These are phyloP conservation scores for Corythucha ciliata DNA, from an alignment of 2,888 invertebrate species.

Conservation along the genomic window DNA sequence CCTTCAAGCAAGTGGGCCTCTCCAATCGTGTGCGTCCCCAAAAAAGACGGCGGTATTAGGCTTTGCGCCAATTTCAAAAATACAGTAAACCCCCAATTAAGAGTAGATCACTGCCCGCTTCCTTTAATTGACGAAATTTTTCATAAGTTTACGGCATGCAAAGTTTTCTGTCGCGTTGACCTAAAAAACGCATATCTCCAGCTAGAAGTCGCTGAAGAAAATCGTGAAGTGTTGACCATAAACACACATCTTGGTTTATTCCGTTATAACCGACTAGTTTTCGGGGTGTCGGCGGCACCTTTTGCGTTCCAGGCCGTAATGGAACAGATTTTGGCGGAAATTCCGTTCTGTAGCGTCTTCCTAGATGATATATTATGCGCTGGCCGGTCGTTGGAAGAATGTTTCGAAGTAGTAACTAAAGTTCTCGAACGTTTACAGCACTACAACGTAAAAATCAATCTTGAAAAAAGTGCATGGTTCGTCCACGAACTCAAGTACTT, in stretches of 20 bases:
- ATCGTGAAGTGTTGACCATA: neutral
- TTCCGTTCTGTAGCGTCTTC: neutral
- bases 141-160: conserved; percentile 5
- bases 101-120: conserved; percentile 22
- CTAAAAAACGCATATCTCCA: conserved; percentile 1
- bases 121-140: conserved; percentile 22
- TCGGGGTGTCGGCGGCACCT: conserved; percentile 4
- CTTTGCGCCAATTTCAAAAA: neutral
- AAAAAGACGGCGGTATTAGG: conserved; percentile 15
- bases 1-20: conserved; percentile 22
- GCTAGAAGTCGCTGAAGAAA: neutral
- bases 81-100: conserved; percentile 15
- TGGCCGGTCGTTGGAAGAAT: neutral
- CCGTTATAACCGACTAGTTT: neutral
- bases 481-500: neutral
- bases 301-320: conserved; percentile 4
- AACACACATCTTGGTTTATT: conserved; percentile 12
- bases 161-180: conserved; percentile 8
- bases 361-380: conserved; percentile 6
- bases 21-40: conserved; percentile 1
- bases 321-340: neutral
- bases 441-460: neutral
- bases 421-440: neutral
- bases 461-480: conserved; percentile 1
- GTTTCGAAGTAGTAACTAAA: neutral